phyloP scores from a whole-genome alignment of 1,140 invertebrate genomes.

The Arion vulgaris region DNA sequence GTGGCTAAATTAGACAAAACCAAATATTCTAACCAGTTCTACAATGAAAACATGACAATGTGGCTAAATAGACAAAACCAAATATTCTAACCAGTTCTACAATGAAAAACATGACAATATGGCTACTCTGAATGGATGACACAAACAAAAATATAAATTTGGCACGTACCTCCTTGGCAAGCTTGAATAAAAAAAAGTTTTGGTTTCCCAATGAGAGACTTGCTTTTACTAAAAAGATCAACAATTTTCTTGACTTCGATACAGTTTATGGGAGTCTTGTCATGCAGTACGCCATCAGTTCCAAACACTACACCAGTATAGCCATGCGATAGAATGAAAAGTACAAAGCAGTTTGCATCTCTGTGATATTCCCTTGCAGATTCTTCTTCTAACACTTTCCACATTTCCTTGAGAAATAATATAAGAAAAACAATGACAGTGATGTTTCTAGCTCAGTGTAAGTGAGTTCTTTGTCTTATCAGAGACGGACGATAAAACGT shows the following conservation, averaged over 20 bases:
- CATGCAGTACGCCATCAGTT: constrained; percentile 46
- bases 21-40: too few species aligned
- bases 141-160: too few species aligned
- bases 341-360: constrained; percentile 57
- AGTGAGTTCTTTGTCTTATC: too few species aligned
- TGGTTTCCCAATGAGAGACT: constrained; percentile 62
- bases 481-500: too few species aligned
- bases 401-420: constrained; percentile 20
- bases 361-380: constrained; percentile 31
- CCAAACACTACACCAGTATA: constrained; percentile 58
- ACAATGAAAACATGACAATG: too few species aligned
- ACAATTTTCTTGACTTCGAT: constrained; percentile 60
- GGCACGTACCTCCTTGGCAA: constrained; percentile 66
- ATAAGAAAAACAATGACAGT: background rate
- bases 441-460: too few species aligned
- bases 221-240: constrained; percentile 52
- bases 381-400: background rate
- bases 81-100: too few species aligned
- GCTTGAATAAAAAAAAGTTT: constrained; percentile 72
- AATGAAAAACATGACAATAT: too few species aligned
- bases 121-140: too few species aligned
- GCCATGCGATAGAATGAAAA: constrained; percentile 66
- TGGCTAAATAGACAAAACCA: too few species aligned
- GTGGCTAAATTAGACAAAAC: too few species aligned
- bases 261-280: constrained; percentile 39